These are phyloP conservation scores for Dicentrarchus labrax DNA, from an alignment of 2,113 vertebrate species.

Conservation along the genomic window DNA sequence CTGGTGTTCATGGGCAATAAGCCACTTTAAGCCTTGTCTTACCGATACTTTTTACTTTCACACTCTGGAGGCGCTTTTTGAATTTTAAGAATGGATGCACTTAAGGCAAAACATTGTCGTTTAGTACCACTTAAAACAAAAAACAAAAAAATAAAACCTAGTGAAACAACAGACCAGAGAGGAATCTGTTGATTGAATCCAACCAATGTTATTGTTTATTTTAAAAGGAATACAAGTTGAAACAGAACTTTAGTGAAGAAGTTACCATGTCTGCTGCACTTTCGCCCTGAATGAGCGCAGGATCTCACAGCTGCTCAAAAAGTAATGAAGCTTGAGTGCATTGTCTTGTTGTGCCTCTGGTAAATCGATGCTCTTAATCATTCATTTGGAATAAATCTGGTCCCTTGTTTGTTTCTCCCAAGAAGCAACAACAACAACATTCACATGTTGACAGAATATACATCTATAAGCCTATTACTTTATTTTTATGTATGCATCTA, in stretches of 20 bases:
- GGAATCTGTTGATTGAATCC: background rate
- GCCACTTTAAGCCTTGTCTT: background rate
- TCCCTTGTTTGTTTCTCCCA: constrained; percentile 68
- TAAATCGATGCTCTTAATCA: constrained; percentile 61
- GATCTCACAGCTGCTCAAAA: constrained; percentile 72
- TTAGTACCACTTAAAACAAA: constrained; percentile 25
- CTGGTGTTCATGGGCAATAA: background rate
- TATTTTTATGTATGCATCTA: constrained; percentile 22
- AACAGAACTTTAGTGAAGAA: constrained; percentile 37
- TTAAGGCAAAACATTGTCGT: background rate
- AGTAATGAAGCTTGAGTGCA: constrained; percentile 78
- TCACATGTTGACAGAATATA: constrained; percentile 52
- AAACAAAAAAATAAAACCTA: background rate
- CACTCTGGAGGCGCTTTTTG: background rate
- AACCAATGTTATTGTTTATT: constrained; percentile 5
- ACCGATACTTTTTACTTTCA: background rate
- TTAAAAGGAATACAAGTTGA: background rate
- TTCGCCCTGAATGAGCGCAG: background rate
- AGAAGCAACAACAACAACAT: constrained; percentile 52
- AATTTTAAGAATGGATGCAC: background rate
- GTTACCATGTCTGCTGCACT: constrained; percentile 4
- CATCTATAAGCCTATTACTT: constrained; percentile 22
- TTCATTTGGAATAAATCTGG: constrained; percentile 70
- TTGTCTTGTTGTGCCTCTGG: constrained; percentile 73
- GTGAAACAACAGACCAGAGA: background rate